Evolutionary conservation across 2,113 vertebrate species (phyloP), one percentile per base, ranked within the genome.

Genomic region (Tiliqua scincoides): DNA sequence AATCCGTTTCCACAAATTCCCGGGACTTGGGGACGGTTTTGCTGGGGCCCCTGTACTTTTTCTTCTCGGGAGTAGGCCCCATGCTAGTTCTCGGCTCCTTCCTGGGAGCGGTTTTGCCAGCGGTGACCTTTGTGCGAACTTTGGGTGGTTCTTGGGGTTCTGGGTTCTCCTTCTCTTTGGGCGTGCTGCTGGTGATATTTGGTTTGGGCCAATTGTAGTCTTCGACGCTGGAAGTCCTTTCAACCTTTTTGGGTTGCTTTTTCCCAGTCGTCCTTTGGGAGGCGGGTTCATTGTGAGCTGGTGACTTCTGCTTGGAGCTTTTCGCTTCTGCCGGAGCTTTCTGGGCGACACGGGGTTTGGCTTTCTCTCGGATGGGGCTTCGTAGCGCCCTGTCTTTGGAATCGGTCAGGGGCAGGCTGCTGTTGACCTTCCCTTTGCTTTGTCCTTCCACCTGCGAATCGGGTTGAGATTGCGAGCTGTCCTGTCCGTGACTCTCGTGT

Each of bases 1-100:
- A 99, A 95, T 99, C 98, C 0, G 98, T 99, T 93, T 99, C 98
- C 40, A 99, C 98, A 94, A 99, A 99, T 94, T 99, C 99, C 85
- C 98, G 95, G 25, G 99, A 99, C 91, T 99, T 99, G 4, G 99
- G 99, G 32, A 97, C 96, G 59, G 97, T 98, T 96, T 97, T 99
- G 87, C 95, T 98, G 25, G 98, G 96, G 52, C 98, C 98, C 94
- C 98, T 92, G 91, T 98, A 98, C 87, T 99, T 99, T 94, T 97
- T 98, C 94, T 99, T 99, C 88, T 99, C 99, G 3, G 88, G 88
- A 82, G 91, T 79, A 82, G 96, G 90, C 62, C 95, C 93, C 20
- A 96, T 93, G 37, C 96, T 96, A 20, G 96, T 95, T 79, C 98
- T 97, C 43, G 98, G 98, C 83, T 99, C 99, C 92, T 99, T 99